Percentiles rank a stretch among this genome's conserved stretches.
These are phyloP conservation scores for Hermaeophaga mercurialis DNA, from an alignment of 2,888 invertebrate species.

Conservation along the genomic window DNA sequence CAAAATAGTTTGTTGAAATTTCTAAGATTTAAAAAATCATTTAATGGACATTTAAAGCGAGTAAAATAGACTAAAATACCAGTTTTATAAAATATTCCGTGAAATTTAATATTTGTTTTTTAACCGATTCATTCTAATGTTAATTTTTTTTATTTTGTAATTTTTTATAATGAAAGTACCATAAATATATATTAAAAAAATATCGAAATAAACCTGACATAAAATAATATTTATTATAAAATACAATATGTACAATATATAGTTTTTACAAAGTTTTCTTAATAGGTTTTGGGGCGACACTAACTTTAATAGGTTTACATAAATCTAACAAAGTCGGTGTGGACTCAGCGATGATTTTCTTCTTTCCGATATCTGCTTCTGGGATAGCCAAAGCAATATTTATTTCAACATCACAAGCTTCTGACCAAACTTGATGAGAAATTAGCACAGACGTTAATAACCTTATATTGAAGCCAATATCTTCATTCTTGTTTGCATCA, in stretches of 20 bases:
- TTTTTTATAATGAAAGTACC: too few species aligned
- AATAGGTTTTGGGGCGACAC: slow-evolving; percentile 87
- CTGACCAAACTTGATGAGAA: slow-evolving; percentile 92
- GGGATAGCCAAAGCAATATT: slow-evolving; percentile 80
- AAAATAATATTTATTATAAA: background rate
- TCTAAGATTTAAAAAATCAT: too few species aligned
- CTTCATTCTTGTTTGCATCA: slow-evolving; percentile 56
- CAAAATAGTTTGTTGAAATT: too few species aligned
- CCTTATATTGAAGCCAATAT: slow-evolving; percentile 66
- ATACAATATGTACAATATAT: background rate
- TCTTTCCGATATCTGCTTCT: slow-evolving; percentile 60
- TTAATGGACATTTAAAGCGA: too few species aligned
- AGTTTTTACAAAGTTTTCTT: slow-evolving; percentile 62
- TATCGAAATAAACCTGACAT: background rate
- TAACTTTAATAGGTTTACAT: slow-evolving; percentile 84
- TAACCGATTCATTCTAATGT: too few species aligned
- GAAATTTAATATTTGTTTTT: too few species aligned
- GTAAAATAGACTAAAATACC: too few species aligned
- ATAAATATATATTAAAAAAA: background rate
- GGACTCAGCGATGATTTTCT: slow-evolving; percentile 55
- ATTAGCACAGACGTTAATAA: slow-evolving; percentile 85
- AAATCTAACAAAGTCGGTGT: slow-evolving; percentile 73
- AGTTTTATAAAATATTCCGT: too few species aligned
- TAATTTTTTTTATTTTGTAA: too few species aligned
- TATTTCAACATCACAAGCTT: slow-evolving; percentile 87